Percentiles rank a stretch among this genome's conserved stretches.
phyloP scores from a whole-genome alignment of 2,888 invertebrate species.

The Chrysolina oricalcia region DNA sequence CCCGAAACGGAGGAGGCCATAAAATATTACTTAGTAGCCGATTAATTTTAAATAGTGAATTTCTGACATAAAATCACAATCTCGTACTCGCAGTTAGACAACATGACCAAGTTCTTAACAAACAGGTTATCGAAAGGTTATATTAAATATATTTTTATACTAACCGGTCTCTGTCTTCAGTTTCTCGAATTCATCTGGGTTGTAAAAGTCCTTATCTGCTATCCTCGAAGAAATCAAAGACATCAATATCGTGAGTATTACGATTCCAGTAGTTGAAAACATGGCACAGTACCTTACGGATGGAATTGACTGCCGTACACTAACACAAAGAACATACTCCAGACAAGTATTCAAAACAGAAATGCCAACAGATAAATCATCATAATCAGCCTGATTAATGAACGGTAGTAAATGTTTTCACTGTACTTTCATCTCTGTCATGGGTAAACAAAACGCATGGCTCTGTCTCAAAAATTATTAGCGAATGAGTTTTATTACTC shows the following conservation, averaged over 20 bases:
- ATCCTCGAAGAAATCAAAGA: constrained; percentile 8
- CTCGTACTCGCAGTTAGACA: not conserved
- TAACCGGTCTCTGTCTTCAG: constrained; percentile 19
- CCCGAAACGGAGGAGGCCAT: no score
- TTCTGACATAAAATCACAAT: no score
- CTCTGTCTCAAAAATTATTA: no score
- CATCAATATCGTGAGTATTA: constrained; percentile 11
- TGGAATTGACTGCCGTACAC: not conserved
- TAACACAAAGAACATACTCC: not conserved
- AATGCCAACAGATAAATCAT: not conserved
- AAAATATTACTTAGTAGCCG: no score
- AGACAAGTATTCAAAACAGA: not conserved
- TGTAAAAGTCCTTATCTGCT: constrained; percentile 16
- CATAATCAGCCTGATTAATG: no score
- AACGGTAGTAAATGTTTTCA: no score
- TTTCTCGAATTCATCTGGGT: constrained; percentile 36
- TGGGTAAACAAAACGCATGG: no score
- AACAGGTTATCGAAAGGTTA: constrained; percentile 5
- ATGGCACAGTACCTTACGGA: constrained; percentile 21
- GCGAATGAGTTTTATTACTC: no score
- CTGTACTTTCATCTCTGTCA: no score
- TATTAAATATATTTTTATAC: not conserved
- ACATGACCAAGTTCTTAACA: not conserved
- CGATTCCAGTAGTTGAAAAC: constrained; percentile 4
- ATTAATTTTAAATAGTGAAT: no score